Base-by-base conservation (phyloP, 2,113 vertebrate genomes). In the Condylura cristata region DNA sequence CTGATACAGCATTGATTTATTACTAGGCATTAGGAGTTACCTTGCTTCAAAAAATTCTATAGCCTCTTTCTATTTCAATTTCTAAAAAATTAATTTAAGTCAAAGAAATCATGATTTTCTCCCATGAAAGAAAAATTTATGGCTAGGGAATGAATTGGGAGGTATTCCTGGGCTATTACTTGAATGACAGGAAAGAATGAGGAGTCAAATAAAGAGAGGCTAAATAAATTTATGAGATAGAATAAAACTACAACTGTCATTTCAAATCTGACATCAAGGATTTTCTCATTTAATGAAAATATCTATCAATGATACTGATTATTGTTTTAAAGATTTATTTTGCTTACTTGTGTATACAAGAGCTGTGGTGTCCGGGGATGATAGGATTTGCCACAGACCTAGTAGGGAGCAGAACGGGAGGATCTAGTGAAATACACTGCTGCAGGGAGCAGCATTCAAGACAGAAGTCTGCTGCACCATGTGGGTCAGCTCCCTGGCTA, bases 11-110 rank as follows among this genome's bases (percentile, higher is more conserved):
- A 28, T 32, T 41, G 22, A 60, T 51, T 60, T 11, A 5, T 63
- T 37, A n/a, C 46, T 44, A 71, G 11, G 78, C 17, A 28, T 12
- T 37, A 2, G 5, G 30, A 66, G 32, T 24, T 53, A 34, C 89
- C 32, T 90, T 72, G 32, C 28, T 72, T 94, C 18, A 37, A 48
- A 56, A 76, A 91, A 58, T 8, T 32, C 18, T 26, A 4, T 26
- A 66, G 56, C 53, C 51, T 81, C 6, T 53, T 89, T 78, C 32
- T 61, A 65, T 75, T 24, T 85, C 65, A 71, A 70, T 65, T 72
- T 90, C 46, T 78, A 89, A 24, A 24, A 89, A 89, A 58, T 86
- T 63, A 76, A 93, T 61, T 56, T 86, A 78, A 93, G 48, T 14
- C 34, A 68, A 89, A 84, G 28, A 75, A 91, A 81, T 48, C 1